Base-by-base conservation (phyloP, 2,888 invertebrate species). In the Noctua janthe region DNA sequence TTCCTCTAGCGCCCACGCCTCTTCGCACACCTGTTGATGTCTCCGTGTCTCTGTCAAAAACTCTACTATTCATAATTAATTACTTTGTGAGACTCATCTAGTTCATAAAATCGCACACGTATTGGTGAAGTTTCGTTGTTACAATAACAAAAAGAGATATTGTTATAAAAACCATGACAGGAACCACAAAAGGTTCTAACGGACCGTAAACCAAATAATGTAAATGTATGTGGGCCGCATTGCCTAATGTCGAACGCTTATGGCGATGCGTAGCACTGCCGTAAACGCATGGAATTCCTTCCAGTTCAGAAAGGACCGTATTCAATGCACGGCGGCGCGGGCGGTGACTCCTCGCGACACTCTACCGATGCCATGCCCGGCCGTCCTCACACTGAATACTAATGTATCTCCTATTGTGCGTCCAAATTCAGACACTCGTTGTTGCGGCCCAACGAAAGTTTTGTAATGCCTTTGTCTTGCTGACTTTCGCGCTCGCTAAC, bases 271-370 rank as follows among this genome's bases (percentile, higher is more conserved):
- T 93, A 91, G 92, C 92, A 91, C 88, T 90, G 92, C 91, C 91
- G 92, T 93, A 93, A 91, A 93, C 88, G 93, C 90, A 91, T 88
- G 94, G 95, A 94, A 95, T 95, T 94, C 92, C 91, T 93, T 92
- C 90, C 85, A 91, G 92, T 92, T 91, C 92, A 91, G 88, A 89
- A 89, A 91, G 91, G 93, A 92, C 91, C 82, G 94, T 95, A 97
- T 97, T 96, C 96, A 91, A 90, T 89, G 92, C 96, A 96, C 96
- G 96, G 91, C 87, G 87, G 87, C 85, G 94, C 94, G 96, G 95
- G 90, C 96, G 95, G 94, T 96, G 97, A 97, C 97, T 96, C 95
- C 95, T 95, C 94, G 92, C 94, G 92, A 92, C 94, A 92, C 94
- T 95, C 93, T 95, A 94, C 92, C 93, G 92, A 94, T 93, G 93